Evolutionary conservation across 2,113 vertebrate species (phyloP).

Genomic region (Herpetotheres cachinnans): DNA sequence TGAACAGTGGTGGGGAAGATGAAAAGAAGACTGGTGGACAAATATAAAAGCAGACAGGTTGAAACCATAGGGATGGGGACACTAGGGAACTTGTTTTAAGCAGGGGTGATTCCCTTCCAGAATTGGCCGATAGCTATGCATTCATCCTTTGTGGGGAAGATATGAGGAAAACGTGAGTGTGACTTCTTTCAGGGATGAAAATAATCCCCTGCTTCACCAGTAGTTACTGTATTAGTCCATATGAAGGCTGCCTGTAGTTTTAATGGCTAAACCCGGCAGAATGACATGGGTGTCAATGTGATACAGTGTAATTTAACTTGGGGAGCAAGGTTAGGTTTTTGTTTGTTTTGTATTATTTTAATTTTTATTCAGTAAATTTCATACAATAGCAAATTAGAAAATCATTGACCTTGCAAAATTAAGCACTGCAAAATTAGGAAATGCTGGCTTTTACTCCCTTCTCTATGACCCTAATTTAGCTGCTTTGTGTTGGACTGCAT

Average conservation of each 20-base stretch:
- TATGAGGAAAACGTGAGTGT: rapidly evolving
- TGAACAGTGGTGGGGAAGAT: not conserved
- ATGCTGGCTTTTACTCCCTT: not conserved
- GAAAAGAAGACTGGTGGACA: not conserved
- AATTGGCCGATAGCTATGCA: rapidly evolving
- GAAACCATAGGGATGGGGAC: rapidly evolving
- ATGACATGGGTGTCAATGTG: not conserved
- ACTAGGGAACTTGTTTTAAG: not conserved
- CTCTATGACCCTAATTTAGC: not conserved
- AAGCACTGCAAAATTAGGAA: not conserved
- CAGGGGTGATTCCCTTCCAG: rapidly evolving
- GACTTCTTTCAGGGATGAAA: not conserved
- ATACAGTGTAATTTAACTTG: not conserved
- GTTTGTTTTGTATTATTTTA: not conserved
- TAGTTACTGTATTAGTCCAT: not conserved
- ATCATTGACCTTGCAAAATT: not conserved
- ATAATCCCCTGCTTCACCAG: not conserved
- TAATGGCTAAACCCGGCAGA: not conserved
- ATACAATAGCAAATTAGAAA: not conserved
- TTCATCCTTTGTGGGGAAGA: not conserved
- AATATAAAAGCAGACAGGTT: not conserved
- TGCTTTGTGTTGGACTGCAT: not conserved
- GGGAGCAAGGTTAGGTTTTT: rapidly evolving
- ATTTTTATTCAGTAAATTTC: not conserved
- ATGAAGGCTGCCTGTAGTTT: not conserved